phyloP scores from a whole-genome alignment of 37 sponge, comb jelly and placozoan genomes.

The Axinella damicornis region DNA sequence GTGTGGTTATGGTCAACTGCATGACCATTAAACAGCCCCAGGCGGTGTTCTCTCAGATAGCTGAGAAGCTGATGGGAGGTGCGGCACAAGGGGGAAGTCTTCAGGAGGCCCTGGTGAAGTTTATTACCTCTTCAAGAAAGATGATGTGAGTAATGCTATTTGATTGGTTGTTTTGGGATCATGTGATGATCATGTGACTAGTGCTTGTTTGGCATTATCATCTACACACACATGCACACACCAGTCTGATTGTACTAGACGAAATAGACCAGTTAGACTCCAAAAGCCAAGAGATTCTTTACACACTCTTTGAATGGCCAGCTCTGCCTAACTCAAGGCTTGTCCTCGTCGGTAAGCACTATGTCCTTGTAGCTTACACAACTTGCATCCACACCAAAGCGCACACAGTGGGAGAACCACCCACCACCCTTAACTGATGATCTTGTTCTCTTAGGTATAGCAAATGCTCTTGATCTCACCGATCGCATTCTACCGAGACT shows the following conservation, averaged over 20 bases:
- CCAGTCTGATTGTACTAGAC: constrained; percentile 89
- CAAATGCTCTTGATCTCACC: constrained; percentile 88
- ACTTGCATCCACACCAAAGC: too few relatives aligned
- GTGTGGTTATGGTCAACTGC: constrained; percentile 60
- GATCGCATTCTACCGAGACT: constrained; percentile 84
- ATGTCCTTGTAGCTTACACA: too few relatives aligned
- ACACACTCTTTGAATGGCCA: constrained; percentile 92
- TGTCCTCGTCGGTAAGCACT: constrained; percentile 75
- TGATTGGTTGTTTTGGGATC: not conserved
- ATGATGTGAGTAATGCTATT: constrained; percentile 58
- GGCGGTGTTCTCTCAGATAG: constrained; percentile 38
- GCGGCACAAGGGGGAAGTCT: not conserved
- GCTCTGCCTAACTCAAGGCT: constrained; percentile 74
- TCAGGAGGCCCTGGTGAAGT: not conserved
- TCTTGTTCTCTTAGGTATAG: constrained; percentile 78
- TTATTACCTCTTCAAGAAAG: constrained; percentile 43
- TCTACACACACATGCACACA: too few relatives aligned
- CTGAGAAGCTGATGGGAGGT: not conserved
- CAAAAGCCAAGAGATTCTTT: constrained; percentile 80
- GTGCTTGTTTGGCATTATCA: too few relatives aligned
- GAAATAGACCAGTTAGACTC: constrained; percentile 88
- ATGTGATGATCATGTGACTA: not conserved
- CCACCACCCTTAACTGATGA: not conserved
- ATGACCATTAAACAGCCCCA: constrained; percentile 59
- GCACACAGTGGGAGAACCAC: not conserved